A percentile compares a stretch with the other conserved stretches of the same genome.
phyloP scores from a whole-genome alignment of 2,888 invertebrate genomes.

The Pyrocoelia pectoralis region DNA sequence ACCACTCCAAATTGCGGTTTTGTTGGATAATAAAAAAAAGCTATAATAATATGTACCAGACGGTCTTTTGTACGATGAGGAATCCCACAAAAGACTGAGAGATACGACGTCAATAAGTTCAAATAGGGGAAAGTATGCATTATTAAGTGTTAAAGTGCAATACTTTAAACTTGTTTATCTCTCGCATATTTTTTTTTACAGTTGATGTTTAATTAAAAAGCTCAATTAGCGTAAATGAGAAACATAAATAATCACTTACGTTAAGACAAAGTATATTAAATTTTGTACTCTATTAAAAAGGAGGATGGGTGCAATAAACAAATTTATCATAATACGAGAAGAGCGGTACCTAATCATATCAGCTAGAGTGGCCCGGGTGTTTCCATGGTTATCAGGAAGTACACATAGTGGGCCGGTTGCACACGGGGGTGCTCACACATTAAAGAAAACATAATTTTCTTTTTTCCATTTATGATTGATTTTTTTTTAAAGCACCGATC shows the following conservation, averaged over 20 bases:
- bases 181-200: not conserved
- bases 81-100: constrained; percentile 27
- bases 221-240: constrained; percentile 12
- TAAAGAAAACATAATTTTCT: not conserved
- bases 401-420: constrained; percentile 34
- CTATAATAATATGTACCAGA: constrained; percentile 43
- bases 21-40: constrained; percentile 2
- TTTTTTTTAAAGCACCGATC: not conserved
- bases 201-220: not conserved
- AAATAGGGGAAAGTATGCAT: constrained; percentile 2
- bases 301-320: constrained; percentile 20
- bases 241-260: constrained; percentile 35
- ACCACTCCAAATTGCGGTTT: constrained; percentile 4
- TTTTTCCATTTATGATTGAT: not conserved
- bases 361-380: constrained; percentile 34
- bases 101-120: not conserved
- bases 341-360: constrained; percentile 28
- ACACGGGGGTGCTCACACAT: constrained; percentile 21
- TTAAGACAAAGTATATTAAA: not conserved
- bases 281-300: constrained; percentile 12
- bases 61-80: constrained; percentile 40
- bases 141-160: not conserved
- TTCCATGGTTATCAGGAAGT: constrained; percentile 39
- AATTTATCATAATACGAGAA: constrained; percentile 26
- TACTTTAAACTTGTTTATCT: not conserved